phyloP scores from a whole-genome alignment of 2,888 invertebrate species.

The Frankliniella intonsa region DNA sequence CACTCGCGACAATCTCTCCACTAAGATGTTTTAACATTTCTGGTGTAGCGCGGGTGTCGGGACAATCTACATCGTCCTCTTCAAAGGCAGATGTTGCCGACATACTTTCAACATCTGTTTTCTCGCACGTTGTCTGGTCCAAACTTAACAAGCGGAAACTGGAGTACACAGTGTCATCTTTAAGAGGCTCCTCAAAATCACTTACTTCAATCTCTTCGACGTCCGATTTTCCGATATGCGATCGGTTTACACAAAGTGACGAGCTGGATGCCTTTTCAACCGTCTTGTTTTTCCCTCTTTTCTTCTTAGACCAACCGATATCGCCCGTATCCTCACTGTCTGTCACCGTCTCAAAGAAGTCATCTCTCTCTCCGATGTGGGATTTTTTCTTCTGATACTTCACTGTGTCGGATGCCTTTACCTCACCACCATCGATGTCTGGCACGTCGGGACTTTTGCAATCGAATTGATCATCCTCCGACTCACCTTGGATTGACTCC shows the following conservation, averaged over 20 bases:
- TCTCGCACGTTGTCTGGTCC: constrained; percentile 35
- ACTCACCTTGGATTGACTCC: constrained; percentile 42
- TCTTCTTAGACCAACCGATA: constrained; percentile 44
- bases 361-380: constrained; percentile 34
- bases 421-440: constrained; percentile 41
- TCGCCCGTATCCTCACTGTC: constrained; percentile 50
- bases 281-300: background rate
- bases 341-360: constrained; percentile 45
- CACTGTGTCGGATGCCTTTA: constrained; percentile 40
- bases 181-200: constrained; percentile 42
- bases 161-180: constrained; percentile 35
- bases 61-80: constrained; percentile 25
- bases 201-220: constrained; percentile 48
- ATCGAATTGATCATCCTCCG: constrained; percentile 43
- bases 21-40: constrained; percentile 34
- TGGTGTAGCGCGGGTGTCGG: constrained; percentile 31
- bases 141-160: constrained; percentile 35
- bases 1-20: constrained; percentile 39
- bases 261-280: constrained; percentile 9
- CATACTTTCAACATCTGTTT: constrained; percentile 49
- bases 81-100: constrained; percentile 38
- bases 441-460: constrained; percentile 39
- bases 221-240: constrained; percentile 43
- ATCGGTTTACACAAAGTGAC: constrained; percentile 25
- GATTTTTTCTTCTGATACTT: constrained; percentile 39